These are phyloP conservation scores for Folsomia manolachei DNA, from an alignment of 2,888 invertebrate genomes.

Conservation along the genomic window DNA sequence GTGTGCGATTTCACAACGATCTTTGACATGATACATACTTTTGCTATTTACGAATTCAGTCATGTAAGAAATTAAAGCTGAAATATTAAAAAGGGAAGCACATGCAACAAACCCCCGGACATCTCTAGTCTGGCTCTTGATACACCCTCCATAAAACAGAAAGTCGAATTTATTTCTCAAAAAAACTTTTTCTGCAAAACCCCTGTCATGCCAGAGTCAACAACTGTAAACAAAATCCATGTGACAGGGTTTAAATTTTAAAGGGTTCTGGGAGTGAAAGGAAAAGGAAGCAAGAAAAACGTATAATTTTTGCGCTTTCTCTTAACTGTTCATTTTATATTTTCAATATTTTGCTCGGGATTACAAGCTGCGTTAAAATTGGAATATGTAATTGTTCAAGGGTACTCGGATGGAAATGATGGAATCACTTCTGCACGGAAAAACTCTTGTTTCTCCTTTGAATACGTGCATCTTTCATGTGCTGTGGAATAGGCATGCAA, in stretches of 20 bases:
- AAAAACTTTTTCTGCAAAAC: not conserved
- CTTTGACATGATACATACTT: too few relatives aligned
- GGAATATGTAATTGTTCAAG: not conserved
- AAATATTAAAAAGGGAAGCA: not conserved
- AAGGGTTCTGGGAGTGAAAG: not conserved
- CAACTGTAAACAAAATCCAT: not conserved
- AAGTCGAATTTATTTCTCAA: not conserved
- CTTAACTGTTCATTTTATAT: not conserved
- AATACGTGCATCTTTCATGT: too few relatives aligned
- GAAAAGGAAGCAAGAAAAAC: constrained; percentile 1
- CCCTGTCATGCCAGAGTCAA: not conserved
- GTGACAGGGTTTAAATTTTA: not conserved
- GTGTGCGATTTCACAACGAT: too few relatives aligned
- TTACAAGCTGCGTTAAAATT: not conserved
- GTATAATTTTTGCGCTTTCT: not conserved
- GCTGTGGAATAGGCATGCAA: too few relatives aligned
- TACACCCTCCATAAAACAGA: too few relatives aligned
- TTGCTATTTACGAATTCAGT: not conserved
- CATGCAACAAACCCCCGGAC: not conserved
- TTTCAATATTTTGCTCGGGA: not conserved
- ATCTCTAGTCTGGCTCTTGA: too few relatives aligned
- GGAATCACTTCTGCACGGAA: too few relatives aligned
- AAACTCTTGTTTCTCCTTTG: too few relatives aligned
- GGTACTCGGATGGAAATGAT: not conserved
- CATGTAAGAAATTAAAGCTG: not conserved